Evolutionary conservation across 1,140 invertebrate genomes (phyloP).

Genomic region (Hylaeus anthracinus): DNA sequence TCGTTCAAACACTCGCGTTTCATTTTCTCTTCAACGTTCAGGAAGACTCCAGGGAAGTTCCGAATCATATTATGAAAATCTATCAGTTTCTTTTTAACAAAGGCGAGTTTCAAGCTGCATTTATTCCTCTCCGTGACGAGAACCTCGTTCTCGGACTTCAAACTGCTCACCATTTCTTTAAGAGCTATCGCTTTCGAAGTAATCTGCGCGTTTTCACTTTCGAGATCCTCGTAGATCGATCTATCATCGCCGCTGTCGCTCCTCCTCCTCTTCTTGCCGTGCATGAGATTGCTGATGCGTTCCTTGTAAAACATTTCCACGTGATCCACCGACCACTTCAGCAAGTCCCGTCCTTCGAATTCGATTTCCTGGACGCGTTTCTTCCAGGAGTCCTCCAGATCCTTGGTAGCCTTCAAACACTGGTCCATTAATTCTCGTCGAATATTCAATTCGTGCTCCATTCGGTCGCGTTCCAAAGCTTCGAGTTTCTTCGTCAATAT

Average conservation of each 20-base stretch:
- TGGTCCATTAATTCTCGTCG: slow-evolving; percentile 67
- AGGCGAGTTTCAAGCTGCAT: slow-evolving; percentile 51
- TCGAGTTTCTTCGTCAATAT: slow-evolving; percentile 54
- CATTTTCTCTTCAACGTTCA: not conserved
- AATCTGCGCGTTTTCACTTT: slow-evolving; percentile 54
- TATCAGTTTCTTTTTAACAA: slow-evolving; percentile 47
- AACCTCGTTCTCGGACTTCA: slow-evolving; percentile 57
- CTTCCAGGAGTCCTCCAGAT: slow-evolving; percentile 69
- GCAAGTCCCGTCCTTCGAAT: slow-evolving; percentile 57
- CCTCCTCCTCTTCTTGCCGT: slow-evolving; percentile 61
- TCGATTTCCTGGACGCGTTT: slow-evolving; percentile 60
- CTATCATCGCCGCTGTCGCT: slow-evolving; percentile 48
- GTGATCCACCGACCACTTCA: slow-evolving; percentile 66
- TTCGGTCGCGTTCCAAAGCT: slow-evolving; percentile 36
- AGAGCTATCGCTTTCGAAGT: slow-evolving; percentile 50
- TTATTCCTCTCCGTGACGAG: slow-evolving; percentile 63
- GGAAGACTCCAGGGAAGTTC: not conserved
- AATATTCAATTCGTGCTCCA: slow-evolving; percentile 65
- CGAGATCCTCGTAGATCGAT: slow-evolving; percentile 34
- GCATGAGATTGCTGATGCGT: slow-evolving; percentile 54
- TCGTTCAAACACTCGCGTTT: not conserved
- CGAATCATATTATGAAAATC: not conserved
- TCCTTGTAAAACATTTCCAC: slow-evolving; percentile 69
- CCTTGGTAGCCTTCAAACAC: slow-evolving; percentile 60
- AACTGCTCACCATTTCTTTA: slow-evolving; percentile 49